A percentile compares a stretch with the other conserved stretches of the same genome.
These are phyloP conservation scores for Petaurus breviceps DNA, from an alignment of 2,113 vertebrate species.

Conservation along the genomic window DNA sequence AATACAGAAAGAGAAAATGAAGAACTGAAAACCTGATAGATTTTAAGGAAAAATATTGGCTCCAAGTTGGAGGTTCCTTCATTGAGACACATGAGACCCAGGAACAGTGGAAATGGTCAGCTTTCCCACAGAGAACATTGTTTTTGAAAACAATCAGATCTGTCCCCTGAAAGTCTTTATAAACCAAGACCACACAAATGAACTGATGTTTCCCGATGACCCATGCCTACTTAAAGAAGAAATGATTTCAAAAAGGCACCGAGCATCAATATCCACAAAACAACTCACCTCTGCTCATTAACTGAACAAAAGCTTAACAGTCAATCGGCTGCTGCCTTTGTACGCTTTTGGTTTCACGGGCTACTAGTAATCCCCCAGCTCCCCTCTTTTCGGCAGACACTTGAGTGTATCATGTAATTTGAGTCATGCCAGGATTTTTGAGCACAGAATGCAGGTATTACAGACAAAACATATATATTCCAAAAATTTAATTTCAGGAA, in stretches of 20 bases:
- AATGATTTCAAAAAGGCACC: conserved; percentile 41
- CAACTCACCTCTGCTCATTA: conserved; percentile 33
- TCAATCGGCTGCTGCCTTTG: not conserved
- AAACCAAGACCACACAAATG: conserved; percentile 54
- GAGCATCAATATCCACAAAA: conserved; percentile 12
- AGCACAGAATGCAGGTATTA: not conserved
- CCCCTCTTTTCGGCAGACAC: conserved; percentile 8
- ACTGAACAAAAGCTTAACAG: conserved; percentile 4
- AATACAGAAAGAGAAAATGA: conserved; percentile 19
- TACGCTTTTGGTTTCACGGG: not conserved
- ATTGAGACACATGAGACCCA: not conserved
- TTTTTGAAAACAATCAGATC: conserved; percentile 4
- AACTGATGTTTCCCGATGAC: conserved; percentile 60
- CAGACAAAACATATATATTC: conserved; percentile 30
- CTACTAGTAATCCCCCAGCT: not conserved
- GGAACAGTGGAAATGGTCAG: not conserved
- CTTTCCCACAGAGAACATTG: conserved; percentile 9
- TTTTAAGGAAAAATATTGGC: not conserved
- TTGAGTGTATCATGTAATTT: not conserved
- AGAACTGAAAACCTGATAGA: conserved; percentile 29
- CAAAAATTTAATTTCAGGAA: conserved; percentile 58
- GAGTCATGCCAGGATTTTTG: conserved; percentile 18
- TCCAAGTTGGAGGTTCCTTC: not conserved
- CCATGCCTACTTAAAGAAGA: conserved; percentile 45
- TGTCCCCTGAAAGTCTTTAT: conserved; percentile 17